Percentiles rank a stretch among this genome's conserved stretches.
phyloP scores from a whole-genome alignment of 1,140 invertebrate genomes.

The Cyclargus thomasi region DNA sequence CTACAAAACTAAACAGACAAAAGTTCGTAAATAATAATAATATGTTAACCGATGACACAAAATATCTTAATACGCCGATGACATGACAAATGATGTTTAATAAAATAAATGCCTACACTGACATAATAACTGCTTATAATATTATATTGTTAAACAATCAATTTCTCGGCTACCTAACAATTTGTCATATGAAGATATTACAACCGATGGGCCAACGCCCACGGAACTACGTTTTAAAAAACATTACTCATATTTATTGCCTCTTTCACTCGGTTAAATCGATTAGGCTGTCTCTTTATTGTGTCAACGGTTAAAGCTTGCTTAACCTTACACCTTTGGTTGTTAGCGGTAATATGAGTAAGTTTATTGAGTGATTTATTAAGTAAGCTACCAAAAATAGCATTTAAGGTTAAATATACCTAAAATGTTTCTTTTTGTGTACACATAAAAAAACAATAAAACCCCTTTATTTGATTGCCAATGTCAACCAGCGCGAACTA shows the following conservation, averaged over 20 bases:
- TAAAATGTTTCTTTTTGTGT: too few species aligned
- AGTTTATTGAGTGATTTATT: not conserved
- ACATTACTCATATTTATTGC: not conserved
- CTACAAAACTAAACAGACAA: too few species aligned
- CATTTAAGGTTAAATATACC: too few species aligned
- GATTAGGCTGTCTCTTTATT: not conserved
- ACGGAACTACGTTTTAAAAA: not conserved
- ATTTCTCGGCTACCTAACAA: not conserved
- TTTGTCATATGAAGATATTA: not conserved
- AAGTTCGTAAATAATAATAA: not conserved
- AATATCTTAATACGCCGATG: not conserved
- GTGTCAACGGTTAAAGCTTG: not conserved
- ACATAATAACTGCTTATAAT: not conserved
- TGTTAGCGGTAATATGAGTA: not conserved
- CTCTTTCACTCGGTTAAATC: not conserved
- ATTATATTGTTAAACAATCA: slow-evolving; percentile 1
- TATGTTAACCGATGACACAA: not conserved
- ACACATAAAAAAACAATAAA: too few species aligned
- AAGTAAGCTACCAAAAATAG: too few species aligned
- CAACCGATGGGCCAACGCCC: not conserved
- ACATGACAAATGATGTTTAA: not conserved
- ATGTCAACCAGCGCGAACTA: not conserved
- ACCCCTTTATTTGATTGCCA: not conserved
- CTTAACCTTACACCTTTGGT: not conserved
- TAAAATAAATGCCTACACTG: not conserved